These are phyloP conservation scores for Hozukius guyotensis DNA, from an alignment of 2,797 vertebrate genomes.

Conservation along the genomic window DNA sequence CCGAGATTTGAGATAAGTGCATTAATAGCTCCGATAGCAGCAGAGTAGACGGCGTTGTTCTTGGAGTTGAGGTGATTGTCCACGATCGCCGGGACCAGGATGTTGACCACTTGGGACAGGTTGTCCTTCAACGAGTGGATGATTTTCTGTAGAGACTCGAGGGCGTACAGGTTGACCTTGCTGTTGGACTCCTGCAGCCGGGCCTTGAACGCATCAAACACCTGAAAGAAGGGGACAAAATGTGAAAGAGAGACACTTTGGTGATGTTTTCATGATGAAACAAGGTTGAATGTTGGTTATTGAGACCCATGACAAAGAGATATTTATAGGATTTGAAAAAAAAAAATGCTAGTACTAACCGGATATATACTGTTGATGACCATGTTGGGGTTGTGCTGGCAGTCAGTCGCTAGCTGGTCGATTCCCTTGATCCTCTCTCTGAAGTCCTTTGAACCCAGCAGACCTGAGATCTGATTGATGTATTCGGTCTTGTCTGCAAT, in stretches of 20 bases:
- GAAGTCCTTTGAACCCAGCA: conserved; percentile 91
- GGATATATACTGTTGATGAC: conserved; percentile 87
- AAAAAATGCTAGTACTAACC: conserved; percentile 54
- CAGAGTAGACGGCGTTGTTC: conserved; percentile 89
- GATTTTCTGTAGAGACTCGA: conserved; percentile 91
- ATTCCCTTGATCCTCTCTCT: conserved; percentile 90
- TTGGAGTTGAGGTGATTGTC: conserved; percentile 99
- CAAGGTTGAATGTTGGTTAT: not conserved
- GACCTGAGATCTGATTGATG: conserved; percentile 81
- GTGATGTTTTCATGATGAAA: not conserved
- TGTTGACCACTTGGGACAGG: conserved; percentile 89
- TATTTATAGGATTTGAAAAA: not conserved
- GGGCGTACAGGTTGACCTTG: conserved; percentile 92
- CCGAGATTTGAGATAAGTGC: conserved; percentile 89
- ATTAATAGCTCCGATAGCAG: conserved; percentile 88
- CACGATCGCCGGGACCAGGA: conserved; percentile 92
- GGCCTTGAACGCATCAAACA: conserved; percentile 93
- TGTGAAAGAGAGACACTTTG: not conserved
- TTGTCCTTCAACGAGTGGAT: conserved; percentile 86
- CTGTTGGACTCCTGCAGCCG: conserved; percentile 94
- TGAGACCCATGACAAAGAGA: not conserved
- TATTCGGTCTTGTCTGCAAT: conserved; percentile 89
- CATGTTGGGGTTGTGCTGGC: conserved; percentile 86
- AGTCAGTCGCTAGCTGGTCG: conserved; percentile 87
- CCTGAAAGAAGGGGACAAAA: conserved; percentile 71